A percentile compares a stretch with the other conserved stretches of the same genome.
Evolutionary conservation across 1,140 invertebrate genomes (phyloP).

Genomic region (Drosophila pectinifera): DNA sequence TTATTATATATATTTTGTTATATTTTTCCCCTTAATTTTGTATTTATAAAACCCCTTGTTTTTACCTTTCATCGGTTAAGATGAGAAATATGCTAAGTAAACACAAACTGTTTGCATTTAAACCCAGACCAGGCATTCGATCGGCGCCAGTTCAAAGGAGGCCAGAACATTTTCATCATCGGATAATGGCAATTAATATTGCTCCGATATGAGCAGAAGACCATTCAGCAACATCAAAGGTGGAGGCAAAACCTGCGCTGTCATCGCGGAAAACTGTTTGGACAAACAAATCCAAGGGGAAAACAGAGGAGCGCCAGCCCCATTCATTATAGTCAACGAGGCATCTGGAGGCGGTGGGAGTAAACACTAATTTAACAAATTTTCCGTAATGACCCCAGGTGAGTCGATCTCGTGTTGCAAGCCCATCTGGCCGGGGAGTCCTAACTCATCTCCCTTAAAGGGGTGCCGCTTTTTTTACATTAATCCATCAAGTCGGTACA

Average conservation of each 20-base stretch:
- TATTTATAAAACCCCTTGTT: background rate
- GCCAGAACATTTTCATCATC: slow-evolving; percentile 38
- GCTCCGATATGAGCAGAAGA: slow-evolving; percentile 44
- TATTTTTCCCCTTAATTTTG: background rate
- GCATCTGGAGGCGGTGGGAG: slow-evolving; percentile 36
- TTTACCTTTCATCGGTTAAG: slow-evolving; percentile 6
- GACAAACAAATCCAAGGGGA: slow-evolving; percentile 43
- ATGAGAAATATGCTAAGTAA: slow-evolving; percentile 10
- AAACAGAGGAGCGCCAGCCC: slow-evolving; percentile 17
- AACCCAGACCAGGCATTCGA: background rate
- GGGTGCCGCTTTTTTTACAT: slow-evolving; percentile 23
- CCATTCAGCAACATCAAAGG: slow-evolving; percentile 43
- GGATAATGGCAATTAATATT: slow-evolving; percentile 50
- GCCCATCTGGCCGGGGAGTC: slow-evolving; percentile 29
- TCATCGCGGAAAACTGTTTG: slow-evolving; percentile 54
- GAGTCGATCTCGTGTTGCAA: slow-evolving; percentile 34
- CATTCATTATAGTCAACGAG: slow-evolving; percentile 53
- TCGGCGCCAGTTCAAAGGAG: slow-evolving; percentile 29
- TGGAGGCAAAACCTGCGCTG: slow-evolving; percentile 23
- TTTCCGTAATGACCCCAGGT: slow-evolving; percentile 46
- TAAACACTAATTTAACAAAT: slow-evolving; percentile 51
- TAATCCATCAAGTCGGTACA: slow-evolving; percentile 66
- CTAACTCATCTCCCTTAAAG: slow-evolving; percentile 51
- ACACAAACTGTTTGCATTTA: slow-evolving; percentile 10
- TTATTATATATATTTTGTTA: too few species aligned